Base-by-base conservation (phyloP, 2,113 vertebrate genomes). In the Columba janthina region DNA sequence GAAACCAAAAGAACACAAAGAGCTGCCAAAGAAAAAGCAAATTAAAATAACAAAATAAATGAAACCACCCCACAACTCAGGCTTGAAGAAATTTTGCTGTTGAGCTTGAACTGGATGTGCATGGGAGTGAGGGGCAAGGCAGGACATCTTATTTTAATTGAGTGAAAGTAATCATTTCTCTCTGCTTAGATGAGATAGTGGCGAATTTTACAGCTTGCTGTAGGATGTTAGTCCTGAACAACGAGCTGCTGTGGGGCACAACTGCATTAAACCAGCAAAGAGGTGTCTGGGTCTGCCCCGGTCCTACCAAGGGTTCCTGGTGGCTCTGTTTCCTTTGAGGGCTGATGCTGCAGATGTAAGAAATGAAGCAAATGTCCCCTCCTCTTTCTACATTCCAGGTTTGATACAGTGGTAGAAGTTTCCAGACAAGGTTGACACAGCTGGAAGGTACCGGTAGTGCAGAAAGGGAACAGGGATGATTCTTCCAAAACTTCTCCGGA, bases 401-500 rank as follows among this genome's bases (percentile, higher is more conserved):
- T n/a, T 87, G 26, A 5, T n/a, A 26, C 9, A 4, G 1, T 12
- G 10, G 20, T 26, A 25, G 83, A 87, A 69, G 19, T 61, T 89
- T 87, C 57, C 77, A 92, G 51, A 24, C 3, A 24, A 48, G 38
- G 31, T 14, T 86, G 40, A 74, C 13, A 31, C 15, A 48, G 57
- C 14, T 74, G 65, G 61, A 50, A 76, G 4, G 40, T 28, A 15
- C 5, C 0, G 0, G n/a, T 6, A 36, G 3, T 5, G 7, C 1
- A 3, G 26, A 65, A 78, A 71, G 14, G 26, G 18, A 93, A 65
- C 1, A 25, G 69, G 61, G 17, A 53, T 57, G 57, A 40, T 84
- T 89, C 34, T 75, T 64, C 65, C 48, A 67, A 78, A 92, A 67
- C 12, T 86, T 28, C 48, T 75, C 62, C 71, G 28, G 29, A 83